Evolutionary conservation across 64 coral and sea anemone species (phyloP).

Genomic region (Montipora capricornis): DNA sequence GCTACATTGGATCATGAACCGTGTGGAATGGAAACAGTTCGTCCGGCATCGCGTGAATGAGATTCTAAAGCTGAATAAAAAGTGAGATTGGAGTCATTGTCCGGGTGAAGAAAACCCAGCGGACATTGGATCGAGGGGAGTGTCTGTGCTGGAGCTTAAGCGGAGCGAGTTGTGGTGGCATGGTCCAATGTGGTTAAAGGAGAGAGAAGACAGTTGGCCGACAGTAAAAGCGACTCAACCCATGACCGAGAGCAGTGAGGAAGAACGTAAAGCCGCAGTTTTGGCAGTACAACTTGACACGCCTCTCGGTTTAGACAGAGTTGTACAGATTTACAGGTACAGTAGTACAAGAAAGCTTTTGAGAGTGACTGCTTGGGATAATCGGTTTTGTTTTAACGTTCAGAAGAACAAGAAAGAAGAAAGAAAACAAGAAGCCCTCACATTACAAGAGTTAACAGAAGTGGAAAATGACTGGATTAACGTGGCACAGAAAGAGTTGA

Average conservation of each 20-base stretch:
- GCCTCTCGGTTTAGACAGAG: neutral
- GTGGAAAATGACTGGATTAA: constrained; percentile 14
- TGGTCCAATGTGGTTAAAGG: too few relatives aligned
- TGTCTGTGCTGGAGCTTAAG: too few relatives aligned
- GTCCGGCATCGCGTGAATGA: too few relatives aligned
- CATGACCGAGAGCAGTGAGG: neutral
- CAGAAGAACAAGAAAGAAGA: neutral
- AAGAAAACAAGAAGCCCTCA: neutral
- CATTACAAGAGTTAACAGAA: constrained; percentile 2
- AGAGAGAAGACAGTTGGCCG: too few relatives aligned
- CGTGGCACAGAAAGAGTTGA: neutral
- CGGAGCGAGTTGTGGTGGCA: too few relatives aligned
- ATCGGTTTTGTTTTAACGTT: constrained; percentile 4
- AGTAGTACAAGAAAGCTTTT: neutral
- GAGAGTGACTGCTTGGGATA: constrained; percentile 9
- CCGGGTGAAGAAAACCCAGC: too few relatives aligned
- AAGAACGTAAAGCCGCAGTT: neutral
- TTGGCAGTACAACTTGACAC: neutral
- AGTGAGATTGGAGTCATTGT: too few relatives aligned
- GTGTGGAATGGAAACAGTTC: too few relatives aligned
- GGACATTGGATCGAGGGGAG: too few relatives aligned
- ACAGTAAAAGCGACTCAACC: neutral
- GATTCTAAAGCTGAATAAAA: too few relatives aligned
- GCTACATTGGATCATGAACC: too few relatives aligned
- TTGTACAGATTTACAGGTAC: neutral